Evolutionary conservation across 1,140 invertebrate species (phyloP).

Genomic region (Frieseomelitta varia): DNA sequence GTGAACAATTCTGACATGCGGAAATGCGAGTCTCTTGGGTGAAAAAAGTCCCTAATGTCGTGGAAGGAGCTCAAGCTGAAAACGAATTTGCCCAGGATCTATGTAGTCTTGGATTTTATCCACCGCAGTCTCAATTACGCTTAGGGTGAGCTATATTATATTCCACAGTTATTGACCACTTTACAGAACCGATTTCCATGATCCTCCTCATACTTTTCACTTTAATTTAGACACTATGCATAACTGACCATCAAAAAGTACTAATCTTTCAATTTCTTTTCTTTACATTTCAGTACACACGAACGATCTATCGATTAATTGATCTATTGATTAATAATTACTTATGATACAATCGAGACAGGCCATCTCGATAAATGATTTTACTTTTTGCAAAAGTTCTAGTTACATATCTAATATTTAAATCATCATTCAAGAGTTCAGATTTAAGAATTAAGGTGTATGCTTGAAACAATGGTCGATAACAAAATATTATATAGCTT

Average conservation of each 20-base stretch:
- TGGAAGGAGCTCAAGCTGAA: conserved; percentile 12
- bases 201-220: not conserved
- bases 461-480: conserved; percentile 1
- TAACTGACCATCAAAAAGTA: too few relatives aligned
- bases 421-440: not conserved
- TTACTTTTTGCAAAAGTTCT: not conserved
- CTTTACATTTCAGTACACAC: not conserved
- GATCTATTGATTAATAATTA: not conserved
- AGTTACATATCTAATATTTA: not conserved
- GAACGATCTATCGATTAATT: not conserved
- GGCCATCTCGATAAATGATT: not conserved
- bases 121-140: conserved; percentile 31
- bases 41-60: conserved; percentile 39
- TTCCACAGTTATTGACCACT: conserved; percentile 34
- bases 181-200: not conserved
- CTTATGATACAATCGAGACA: not conserved
- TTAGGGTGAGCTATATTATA: conserved; percentile 52
- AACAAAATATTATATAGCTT: conserved; percentile 49
- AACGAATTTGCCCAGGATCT: conserved; percentile 42
- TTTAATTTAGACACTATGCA: not conserved
- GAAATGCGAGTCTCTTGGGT: conserved; percentile 39
- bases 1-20: conserved; percentile 54
- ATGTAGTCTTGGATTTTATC: conserved; percentile 21
- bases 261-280: not conserved
- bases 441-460: not conserved